phyloP scores from a whole-genome alignment of 35 echinoderm and acorn worm genomes.

The Ophioderma brevispina region DNA sequence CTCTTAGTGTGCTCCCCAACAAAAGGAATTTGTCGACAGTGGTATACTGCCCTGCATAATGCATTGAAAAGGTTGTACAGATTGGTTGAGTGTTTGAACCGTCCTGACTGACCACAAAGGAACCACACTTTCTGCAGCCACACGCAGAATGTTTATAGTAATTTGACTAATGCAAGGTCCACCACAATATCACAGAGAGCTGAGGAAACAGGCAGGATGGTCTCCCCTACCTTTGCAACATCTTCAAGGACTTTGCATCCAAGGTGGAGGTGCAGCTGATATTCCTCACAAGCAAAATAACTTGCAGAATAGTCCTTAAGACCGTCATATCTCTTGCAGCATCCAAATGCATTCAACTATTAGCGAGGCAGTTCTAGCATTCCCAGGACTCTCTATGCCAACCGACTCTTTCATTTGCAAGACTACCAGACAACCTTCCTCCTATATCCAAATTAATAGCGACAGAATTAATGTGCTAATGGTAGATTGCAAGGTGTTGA shows the following conservation, averaged over 20 bases:
- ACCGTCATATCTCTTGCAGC: not conserved
- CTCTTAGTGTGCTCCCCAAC: conserved; percentile 20
- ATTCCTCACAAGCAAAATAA: conserved; percentile 8
- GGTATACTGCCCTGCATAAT: conserved; percentile 20
- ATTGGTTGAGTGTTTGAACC: conserved; percentile 16
- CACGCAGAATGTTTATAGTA: no score
- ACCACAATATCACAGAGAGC: no score
- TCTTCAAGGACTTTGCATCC: not conserved
- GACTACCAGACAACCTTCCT: not conserved
- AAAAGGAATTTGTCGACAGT: conserved; percentile 32
- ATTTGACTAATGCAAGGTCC: not conserved
- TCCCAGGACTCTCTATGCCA: conserved; percentile 14
- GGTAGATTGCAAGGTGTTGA: not conserved
- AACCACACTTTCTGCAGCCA: no score
- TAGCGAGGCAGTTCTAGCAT: not conserved
- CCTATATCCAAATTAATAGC: not conserved
- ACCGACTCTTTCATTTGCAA: not conserved
- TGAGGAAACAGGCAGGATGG: not conserved
- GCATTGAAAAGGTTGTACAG: conserved; percentile 3
- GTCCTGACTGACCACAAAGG: not conserved
- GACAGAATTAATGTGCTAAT: not conserved
- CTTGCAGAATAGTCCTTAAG: not conserved
- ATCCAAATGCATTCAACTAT: not conserved
- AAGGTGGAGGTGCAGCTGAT: conserved; percentile 21
- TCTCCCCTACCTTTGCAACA: not conserved